These are phyloP conservation scores for Ridgeia piscesae DNA, from an alignment of 1,140 invertebrate species.

Conservation along the genomic window DNA sequence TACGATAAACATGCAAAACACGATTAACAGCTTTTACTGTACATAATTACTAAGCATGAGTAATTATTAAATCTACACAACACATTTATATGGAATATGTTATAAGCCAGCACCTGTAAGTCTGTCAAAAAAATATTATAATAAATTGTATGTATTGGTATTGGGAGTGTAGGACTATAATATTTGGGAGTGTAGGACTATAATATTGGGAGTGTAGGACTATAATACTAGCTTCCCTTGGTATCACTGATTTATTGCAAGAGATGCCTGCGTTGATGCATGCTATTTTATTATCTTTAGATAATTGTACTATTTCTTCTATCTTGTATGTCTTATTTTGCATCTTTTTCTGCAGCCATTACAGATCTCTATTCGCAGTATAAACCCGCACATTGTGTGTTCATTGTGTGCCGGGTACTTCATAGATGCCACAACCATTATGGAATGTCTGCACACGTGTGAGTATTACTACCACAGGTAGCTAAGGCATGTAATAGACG, in stretches of 20 bases:
- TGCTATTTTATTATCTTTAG: background rate
- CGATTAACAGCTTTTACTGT: too few relatives aligned
- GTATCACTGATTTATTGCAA: background rate
- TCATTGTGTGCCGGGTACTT: constrained; percentile 61
- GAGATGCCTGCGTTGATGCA: background rate
- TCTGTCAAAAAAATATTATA: too few relatives aligned
- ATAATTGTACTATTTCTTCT: background rate
- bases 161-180: too few relatives aligned
- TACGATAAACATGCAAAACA: too few relatives aligned
- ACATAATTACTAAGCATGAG: too few relatives aligned
- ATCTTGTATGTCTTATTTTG: background rate
- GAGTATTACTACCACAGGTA: constrained; percentile 32
- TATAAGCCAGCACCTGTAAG: too few relatives aligned
- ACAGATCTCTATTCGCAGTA: constrained; percentile 47
- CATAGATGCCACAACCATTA: constrained; percentile 62
- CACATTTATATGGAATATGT: too few relatives aligned
- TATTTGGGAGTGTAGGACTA: too few relatives aligned
- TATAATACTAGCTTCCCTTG: background rate
- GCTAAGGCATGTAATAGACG: too few relatives aligned
- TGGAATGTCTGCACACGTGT: constrained; percentile 63
- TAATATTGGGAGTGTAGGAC: too few relatives aligned
- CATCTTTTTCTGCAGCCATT: constrained; percentile 35
- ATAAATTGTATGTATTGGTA: too few relatives aligned
- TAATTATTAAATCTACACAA: too few relatives aligned
- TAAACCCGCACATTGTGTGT: constrained; percentile 59